Evolutionary conservation across 2,797 vertebrate species (phyloP), one percentile per base, ranked within the genome.

Genomic region (Tokudaia tokunoshimensis): DNA sequence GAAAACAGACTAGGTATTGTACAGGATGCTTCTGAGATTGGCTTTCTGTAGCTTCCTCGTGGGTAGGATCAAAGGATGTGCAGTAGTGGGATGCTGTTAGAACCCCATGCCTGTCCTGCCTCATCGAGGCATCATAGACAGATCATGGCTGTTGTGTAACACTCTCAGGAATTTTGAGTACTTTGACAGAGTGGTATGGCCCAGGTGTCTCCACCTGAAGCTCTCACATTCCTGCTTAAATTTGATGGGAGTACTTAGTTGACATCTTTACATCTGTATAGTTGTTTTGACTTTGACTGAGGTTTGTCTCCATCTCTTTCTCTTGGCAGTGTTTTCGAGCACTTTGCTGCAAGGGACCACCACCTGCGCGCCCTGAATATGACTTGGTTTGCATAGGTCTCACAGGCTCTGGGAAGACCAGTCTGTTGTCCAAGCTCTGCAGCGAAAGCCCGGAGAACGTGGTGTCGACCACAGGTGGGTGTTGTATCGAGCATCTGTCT

Each of bases 351-450:
- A 99, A 99, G 98, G 99, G 99, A 98, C 99, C 99, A 0, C 99
- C 99, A 0, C 99, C 99, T 6, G 99, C 99, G 5, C 99, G 99
- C 98, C 99, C 99, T 34, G 99, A 99, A 95, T 99, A 99, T 98
- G 99, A 99, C 96, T 99, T 99, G 98, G 99, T 99, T 97, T 99
- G 99, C 98, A 99, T 99, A 97, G 99, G 99, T 95, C 99, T 99
- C 98, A 99, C 99, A 1, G 99, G 99, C 92, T 99, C 99, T 75
- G 99, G 99, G 97, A 99, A 99, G 98, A 99, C 99, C 92, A 99
- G 99, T 98, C 98, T 99, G 96, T 98, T 99, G 83, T 99, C 99
- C 44, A 99, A 99, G 80, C 99, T 99, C 93, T 99, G 99, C 97
- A 99, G 99, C 6, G 99, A 99, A 99, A 99, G 98, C 96, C 98